Evolutionary conservation across 1,140 invertebrate species (phyloP).

Genomic region (Papilio helenus): DNA sequence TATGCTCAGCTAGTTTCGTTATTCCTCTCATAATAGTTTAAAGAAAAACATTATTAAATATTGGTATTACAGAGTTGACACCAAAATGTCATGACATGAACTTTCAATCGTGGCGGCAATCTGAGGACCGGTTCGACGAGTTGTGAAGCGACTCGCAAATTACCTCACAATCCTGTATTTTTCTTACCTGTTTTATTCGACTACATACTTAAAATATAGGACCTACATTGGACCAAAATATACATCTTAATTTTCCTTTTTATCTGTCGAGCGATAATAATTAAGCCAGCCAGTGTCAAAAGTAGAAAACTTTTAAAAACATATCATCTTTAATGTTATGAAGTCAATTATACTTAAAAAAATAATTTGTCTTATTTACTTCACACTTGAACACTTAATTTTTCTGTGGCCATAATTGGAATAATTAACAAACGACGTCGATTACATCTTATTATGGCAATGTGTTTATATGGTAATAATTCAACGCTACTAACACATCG

Average conservation of each 20-base stretch:
- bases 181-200: slow-evolving; percentile 36
- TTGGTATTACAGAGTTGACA: slow-evolving; percentile 24
- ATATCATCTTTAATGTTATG: too few species aligned
- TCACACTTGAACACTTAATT: too few species aligned
- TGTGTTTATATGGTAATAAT: too few species aligned
- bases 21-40: not conserved
- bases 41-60: not conserved
- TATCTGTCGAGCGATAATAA: not conserved
- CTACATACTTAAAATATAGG: slow-evolving; percentile 5
- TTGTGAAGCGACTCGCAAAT: slow-evolving; percentile 53
- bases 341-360: too few species aligned
- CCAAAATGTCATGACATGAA: slow-evolving; percentile 61
- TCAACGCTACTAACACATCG: too few species aligned
- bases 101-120: slow-evolving; percentile 59
- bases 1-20: not conserved
- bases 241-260: not conserved
- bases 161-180: slow-evolving; percentile 45
- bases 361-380: too few species aligned
- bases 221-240: not conserved
- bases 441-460: too few species aligned
- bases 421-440: too few species aligned
- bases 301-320: too few species aligned
- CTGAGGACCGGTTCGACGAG: slow-evolving; percentile 51
- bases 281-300: too few species aligned
- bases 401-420: too few species aligned